These are phyloP conservation scores for Drosophila colorata DNA, from an alignment of 2,888 invertebrate genomes.

Conservation along the genomic window DNA sequence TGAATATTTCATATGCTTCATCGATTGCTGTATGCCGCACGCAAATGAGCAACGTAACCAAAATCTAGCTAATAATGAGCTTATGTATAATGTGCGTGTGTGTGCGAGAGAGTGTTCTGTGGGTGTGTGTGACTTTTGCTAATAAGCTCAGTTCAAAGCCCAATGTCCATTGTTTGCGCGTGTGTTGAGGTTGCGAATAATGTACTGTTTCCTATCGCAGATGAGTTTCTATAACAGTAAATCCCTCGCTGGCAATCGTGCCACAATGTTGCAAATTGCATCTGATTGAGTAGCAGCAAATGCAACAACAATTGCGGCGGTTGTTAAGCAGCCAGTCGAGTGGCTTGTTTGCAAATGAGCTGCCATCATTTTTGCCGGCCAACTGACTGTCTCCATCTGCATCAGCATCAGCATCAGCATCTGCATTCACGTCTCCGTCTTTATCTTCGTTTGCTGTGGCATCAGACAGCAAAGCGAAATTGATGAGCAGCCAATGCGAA, in stretches of 20 bases:
- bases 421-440: constrained; percentile 5
- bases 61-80: constrained; percentile 51
- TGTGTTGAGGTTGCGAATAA: constrained; percentile 25
- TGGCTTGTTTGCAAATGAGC: constrained; percentile 77
- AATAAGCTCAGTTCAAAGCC: constrained; percentile 47
- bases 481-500: constrained; percentile 64
- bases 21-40: constrained; percentile 23
- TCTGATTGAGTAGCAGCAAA: constrained; percentile 63
- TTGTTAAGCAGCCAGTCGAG: constrained; percentile 46
- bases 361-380: constrained; percentile 67
- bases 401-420: constrained; percentile 5
- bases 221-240: constrained; percentile 37
- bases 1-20: constrained; percentile 47
- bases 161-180: constrained; percentile 32
- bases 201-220: constrained; percentile 19
- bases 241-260: constrained; percentile 24
- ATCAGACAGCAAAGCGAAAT: constrained; percentile 41
- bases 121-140: constrained; percentile 18
- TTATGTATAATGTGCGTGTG: constrained; percentile 17
- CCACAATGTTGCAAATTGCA: constrained; percentile 66
- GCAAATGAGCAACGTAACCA: constrained; percentile 11
- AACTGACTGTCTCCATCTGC: constrained; percentile 37
- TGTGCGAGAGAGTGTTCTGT: constrained; percentile 18
- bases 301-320: constrained; percentile 33
- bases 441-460: constrained; percentile 20